phyloP scores from a whole-genome alignment of 2,797 vertebrate genomes.

The Myotis planiceps region DNA sequence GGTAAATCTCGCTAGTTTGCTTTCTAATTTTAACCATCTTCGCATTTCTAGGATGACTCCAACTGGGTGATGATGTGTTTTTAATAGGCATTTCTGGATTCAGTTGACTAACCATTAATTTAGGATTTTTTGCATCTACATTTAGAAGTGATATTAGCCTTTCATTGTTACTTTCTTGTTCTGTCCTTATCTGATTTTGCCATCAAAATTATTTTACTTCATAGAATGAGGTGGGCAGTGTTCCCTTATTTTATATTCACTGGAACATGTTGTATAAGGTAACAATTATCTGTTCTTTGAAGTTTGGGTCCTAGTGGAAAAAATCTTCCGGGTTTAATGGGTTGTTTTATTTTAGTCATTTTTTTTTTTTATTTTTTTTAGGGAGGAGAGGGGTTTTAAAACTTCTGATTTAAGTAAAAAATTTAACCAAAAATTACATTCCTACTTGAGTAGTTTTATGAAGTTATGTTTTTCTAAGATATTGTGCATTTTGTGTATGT shows the following conservation, averaged over 20 bases:
- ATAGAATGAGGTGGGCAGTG: neutral
- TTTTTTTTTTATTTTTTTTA: neutral
- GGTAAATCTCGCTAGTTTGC: neutral
- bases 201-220: constrained; percentile 11
- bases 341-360: neutral
- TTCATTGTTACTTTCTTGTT: constrained; percentile 3
- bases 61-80: neutral
- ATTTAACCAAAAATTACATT: neutral
- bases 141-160: constrained; percentile 21
- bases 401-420: constrained; percentile 21
- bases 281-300: constrained; percentile 3
- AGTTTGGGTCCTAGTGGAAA: neutral
- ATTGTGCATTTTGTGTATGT: neutral
- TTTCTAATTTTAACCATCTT: constrained; percentile 30
- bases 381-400: neutral
- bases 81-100: constrained; percentile 46
- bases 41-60: constrained; percentile 4
- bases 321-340: neutral
- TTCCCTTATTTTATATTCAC: constrained; percentile 23
- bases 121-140: constrained; percentile 29
- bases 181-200: constrained; percentile 48
- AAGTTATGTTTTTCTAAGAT: constrained; percentile 3
- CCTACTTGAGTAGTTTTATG: neutral
- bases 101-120: neutral
- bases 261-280: constrained; percentile 35